Evolutionary conservation across 2,888 invertebrate species (phyloP).

Genomic region (Ochropacha duplaris): DNA sequence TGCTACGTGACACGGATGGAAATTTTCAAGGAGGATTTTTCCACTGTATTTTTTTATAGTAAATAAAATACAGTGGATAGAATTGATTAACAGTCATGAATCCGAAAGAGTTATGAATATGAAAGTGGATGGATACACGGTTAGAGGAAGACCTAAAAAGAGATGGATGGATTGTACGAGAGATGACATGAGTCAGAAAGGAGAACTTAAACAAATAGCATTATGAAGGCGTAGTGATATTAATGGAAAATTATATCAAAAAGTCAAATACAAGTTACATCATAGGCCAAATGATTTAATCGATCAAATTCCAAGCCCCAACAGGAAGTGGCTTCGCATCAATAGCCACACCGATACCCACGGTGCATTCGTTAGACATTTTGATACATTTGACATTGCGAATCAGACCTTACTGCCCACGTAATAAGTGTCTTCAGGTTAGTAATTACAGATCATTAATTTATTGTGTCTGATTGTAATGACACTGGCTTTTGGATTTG

Average conservation of each 20-base stretch:
- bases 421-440: conserved; percentile 18
- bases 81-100: no score
- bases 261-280: neutral
- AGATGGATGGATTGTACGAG: no score
- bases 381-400: conserved; percentile 22
- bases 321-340: conserved; percentile 5
- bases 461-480: conserved; percentile 1
- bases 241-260: neutral
- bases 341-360: conserved; percentile 5
- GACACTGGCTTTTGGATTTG: neutral
- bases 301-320: conserved; percentile 2
- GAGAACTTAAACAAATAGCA: neutral
- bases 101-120: no score
- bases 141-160: no score
- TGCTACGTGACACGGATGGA: neutral
- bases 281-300: neutral
- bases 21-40: neutral
- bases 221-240: neutral
- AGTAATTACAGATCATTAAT: conserved; percentile 2
- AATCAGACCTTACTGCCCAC: conserved; percentile 32
- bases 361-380: conserved; percentile 21
- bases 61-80: no score
- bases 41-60: neutral
- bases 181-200: no score
- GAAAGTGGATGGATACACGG: no score